phyloP scores from a whole-genome alignment of 2,888 invertebrate genomes.

The Cabera pusaria region DNA sequence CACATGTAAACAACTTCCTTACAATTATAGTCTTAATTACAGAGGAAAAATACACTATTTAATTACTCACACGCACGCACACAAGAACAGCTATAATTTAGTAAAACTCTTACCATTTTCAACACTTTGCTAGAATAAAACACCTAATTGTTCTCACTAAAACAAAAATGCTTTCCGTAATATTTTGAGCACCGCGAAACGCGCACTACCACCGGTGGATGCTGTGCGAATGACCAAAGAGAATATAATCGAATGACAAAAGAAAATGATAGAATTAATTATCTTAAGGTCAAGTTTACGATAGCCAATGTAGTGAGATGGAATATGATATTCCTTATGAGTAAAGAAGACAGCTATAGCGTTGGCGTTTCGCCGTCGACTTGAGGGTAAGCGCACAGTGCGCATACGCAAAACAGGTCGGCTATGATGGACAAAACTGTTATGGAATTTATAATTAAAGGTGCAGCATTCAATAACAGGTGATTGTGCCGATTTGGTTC shows the following conservation, averaged over 20 bases:
- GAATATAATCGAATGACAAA: slow-evolving; percentile 60
- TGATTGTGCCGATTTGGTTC: slow-evolving; percentile 11
- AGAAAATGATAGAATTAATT: slow-evolving; percentile 46
- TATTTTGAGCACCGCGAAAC: slow-evolving; percentile 26
- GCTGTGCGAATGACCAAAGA: slow-evolving; percentile 58
- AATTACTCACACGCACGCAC: slow-evolving; percentile 11
- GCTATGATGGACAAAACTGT: slow-evolving; percentile 31
- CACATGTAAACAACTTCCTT: slow-evolving; percentile 20
- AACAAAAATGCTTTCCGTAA: slow-evolving; percentile 34
- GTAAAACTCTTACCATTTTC: slow-evolving; percentile 27
- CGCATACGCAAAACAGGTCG: slow-evolving; percentile 59
- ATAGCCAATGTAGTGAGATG: slow-evolving; percentile 45
- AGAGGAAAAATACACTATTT: slow-evolving; percentile 14
- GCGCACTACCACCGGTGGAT: slow-evolving; percentile 46
- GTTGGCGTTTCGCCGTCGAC: slow-evolving; percentile 30
- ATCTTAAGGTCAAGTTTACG: slow-evolving; percentile 71
- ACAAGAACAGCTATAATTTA: slow-evolving; percentile 2
- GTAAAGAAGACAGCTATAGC: slow-evolving; percentile 40
- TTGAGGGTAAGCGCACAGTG: slow-evolving; percentile 42
- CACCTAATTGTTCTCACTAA: slow-evolving; percentile 41
- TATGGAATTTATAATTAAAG: slow-evolving; percentile 36
- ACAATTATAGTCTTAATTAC: slow-evolving; percentile 6
- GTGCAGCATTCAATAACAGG: slow-evolving; percentile 18
- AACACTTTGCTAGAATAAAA: slow-evolving; percentile 37
- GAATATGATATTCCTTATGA: slow-evolving; percentile 11